Evolutionary conservation across 2,797 vertebrate species (phyloP), one percentile per base, ranked within the genome.

Genomic region (Hoplostethus atlanticus): DNA sequence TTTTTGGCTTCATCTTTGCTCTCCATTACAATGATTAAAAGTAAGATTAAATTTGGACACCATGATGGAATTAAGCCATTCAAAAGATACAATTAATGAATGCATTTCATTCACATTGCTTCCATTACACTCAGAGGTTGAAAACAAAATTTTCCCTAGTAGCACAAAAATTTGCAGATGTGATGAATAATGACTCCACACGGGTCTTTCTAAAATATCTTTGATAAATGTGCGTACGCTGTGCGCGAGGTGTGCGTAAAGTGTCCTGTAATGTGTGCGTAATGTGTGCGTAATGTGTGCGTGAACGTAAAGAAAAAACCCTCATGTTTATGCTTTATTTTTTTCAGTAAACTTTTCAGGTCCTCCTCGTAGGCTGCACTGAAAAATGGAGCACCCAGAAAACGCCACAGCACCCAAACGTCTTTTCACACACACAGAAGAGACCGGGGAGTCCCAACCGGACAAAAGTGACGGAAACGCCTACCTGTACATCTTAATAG

Each of bases 401-500:
- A 98, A 98, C 74, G 87, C 88, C 77, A 98, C 96, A 0, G 83
- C 89, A n/a, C 59, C 88, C 54, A 81, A 77, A 68, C 85, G 57
- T 44, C 54, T 88, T 52, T 40, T 17, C 17, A 42, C 28, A 38
- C 71, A 65, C 25, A 67, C 64, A 0, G 48, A 64, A 47, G 72
- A 56, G 71, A 28, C 40, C 31, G 58, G 46, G 60, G 58, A 53
- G 13, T 30, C 74, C 58, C 80, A 53, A 4, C 48, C 81, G 16
- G 79, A 80, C 1, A 84, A 85, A 7, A 91, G 85, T 36, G 86
- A 88, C 5, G 94, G 94, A 46, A 96, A 96, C 0, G 97, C 96
- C n/a, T 97, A 96, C 70, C 92, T 97, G 65, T 99, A 99, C 84
- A 92, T 99, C 30, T 69, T 98, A 53, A 96, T 98, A 0, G 97